A percentile compares a stretch with the other conserved stretches of the same genome.
Evolutionary conservation across 2,113 vertebrate genomes (phyloP).

Genomic region (Odontesthes bonariensis): DNA sequence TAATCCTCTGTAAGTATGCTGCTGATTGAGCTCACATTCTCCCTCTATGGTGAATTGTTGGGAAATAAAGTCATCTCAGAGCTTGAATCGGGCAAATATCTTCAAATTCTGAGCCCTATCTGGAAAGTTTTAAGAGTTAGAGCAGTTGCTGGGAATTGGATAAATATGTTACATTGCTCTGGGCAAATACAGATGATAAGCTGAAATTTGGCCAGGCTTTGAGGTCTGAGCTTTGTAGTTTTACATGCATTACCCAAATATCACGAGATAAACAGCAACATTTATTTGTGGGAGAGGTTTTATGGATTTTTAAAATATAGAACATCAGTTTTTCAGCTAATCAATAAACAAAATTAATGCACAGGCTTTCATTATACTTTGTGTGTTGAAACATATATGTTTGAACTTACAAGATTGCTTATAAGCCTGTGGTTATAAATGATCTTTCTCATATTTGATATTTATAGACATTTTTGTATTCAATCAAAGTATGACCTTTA

Average conservation of each 20-base stretch:
- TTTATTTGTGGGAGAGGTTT: not conserved
- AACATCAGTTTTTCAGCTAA: not conserved
- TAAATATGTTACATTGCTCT: conserved; percentile 10
- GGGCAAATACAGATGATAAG: conserved; percentile 9
- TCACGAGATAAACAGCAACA: conserved; percentile 7
- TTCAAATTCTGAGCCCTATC: conserved; percentile 24
- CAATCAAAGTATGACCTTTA: conserved; percentile 52
- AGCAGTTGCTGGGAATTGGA: not conserved
- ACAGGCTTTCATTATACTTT: not conserved
- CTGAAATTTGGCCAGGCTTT: not conserved
- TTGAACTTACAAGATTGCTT: not conserved
- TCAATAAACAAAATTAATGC: not conserved
- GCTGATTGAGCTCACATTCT: conserved; percentile 32
- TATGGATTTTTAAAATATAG: not conserved
- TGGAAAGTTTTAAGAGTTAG: conserved; percentile 38
- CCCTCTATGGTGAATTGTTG: conserved; percentile 40
- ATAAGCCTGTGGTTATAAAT: not conserved
- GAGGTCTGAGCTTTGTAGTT: conserved; percentile 8
- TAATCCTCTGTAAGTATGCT: conserved; percentile 63
- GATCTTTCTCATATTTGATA: not conserved
- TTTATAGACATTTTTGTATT: conserved; percentile 52
- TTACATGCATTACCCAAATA: conserved; percentile 19
- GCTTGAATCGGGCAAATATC: conserved; percentile 34
- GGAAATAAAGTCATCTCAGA: conserved; percentile 27
- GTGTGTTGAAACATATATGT: not conserved